phyloP scores from a whole-genome alignment of 2,113 vertebrate species.

The Tachuris rubrigastra region DNA sequence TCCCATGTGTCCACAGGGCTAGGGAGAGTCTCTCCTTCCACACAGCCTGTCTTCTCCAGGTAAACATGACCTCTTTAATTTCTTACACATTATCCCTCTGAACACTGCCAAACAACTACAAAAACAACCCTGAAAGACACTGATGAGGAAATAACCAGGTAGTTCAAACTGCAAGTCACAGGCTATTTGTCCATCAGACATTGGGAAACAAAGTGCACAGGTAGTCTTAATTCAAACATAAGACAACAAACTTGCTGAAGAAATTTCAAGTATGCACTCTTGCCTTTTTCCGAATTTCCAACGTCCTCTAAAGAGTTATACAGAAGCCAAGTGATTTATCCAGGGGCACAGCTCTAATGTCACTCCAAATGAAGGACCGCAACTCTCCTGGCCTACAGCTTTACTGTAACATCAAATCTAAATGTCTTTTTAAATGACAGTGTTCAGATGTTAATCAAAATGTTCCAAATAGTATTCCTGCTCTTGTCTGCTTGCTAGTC shows the following conservation, averaged over 20 bases:
- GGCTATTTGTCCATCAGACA: not conserved
- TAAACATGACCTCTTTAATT: not conserved
- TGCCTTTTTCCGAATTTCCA: not conserved
- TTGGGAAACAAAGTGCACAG: not conserved
- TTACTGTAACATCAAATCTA: not conserved
- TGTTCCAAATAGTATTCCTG: not conserved
- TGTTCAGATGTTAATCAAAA: not conserved
- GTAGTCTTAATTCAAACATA: not conserved
- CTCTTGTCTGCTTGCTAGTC: slow-evolving; percentile 9
- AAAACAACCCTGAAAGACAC: not conserved
- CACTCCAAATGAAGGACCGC: not conserved
- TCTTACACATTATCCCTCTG: not conserved
- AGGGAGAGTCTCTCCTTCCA: not conserved
- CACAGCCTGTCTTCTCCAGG: not conserved
- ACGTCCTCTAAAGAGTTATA: not conserved
- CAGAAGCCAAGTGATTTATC: slow-evolving; percentile 11
- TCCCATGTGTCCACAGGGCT: not conserved
- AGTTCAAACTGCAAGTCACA: not conserved
- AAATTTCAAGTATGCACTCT: not conserved
- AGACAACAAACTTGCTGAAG: not conserved
- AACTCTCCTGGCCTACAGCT: not conserved
- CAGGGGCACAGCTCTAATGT: not conserved
- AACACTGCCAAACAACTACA: not conserved
- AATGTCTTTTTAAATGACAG: not conserved
- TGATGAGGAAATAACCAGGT: not conserved